Conservation (phyloP, 2,797 vertebrate genomes). For the Linurgus olivaceus region DNA sequence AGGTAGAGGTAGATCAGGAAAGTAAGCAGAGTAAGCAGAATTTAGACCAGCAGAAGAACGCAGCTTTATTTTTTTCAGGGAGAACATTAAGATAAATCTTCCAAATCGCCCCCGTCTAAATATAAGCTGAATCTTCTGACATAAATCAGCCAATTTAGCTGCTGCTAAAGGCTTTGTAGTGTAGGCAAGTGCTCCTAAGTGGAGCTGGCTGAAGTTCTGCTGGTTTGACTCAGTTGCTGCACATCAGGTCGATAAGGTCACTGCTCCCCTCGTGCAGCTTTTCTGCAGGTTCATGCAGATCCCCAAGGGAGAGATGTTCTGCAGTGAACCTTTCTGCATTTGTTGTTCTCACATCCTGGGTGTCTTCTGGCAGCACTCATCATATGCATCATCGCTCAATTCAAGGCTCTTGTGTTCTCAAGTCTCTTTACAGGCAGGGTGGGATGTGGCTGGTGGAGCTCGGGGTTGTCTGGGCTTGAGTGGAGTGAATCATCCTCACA, state of each 20-base stretch:
- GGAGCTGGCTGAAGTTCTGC: background rate
- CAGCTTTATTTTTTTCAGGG: background rate
- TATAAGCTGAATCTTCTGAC: background rate
- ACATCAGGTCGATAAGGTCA: background rate
- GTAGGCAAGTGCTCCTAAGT: background rate
- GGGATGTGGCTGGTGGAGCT: background rate
- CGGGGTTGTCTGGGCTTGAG: background rate
- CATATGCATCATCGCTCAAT: background rate
- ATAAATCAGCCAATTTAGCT: constrained; percentile 5
- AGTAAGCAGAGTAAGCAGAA: background rate
- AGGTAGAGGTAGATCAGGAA: background rate
- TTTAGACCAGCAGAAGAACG: background rate
- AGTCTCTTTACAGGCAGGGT: background rate
- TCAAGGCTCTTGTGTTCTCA: background rate
- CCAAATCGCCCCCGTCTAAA: background rate
- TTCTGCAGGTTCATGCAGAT: background rate
- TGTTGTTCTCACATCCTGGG: background rate
- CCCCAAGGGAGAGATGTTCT: background rate
- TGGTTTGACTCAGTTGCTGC: background rate
- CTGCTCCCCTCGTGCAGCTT: background rate
- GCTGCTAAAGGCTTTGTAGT: background rate
- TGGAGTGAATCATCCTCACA: constrained; percentile 17
- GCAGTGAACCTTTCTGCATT: background rate
- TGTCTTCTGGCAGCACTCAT: background rate
- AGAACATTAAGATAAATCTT: constrained; percentile 34